These are phyloP conservation scores for Aricia artaxerxes DNA, from an alignment of 2,888 invertebrate genomes.

Conservation along the genomic window DNA sequence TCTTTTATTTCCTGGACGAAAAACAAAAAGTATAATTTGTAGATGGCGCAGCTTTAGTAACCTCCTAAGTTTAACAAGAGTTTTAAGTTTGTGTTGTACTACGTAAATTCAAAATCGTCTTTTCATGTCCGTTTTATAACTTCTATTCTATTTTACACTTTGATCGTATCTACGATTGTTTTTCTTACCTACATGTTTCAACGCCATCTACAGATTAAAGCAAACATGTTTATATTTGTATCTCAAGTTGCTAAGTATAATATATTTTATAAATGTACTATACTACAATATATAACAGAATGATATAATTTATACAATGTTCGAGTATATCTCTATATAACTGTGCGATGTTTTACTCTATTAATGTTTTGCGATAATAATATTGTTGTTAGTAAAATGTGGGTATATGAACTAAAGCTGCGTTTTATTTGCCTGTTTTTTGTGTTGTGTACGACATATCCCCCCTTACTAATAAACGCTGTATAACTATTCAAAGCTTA, in stretches of 20 bases:
- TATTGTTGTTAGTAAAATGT: conserved; percentile 72
- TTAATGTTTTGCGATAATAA: conserved; percentile 33
- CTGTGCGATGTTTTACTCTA: conserved; percentile 7
- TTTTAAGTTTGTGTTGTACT: neutral
- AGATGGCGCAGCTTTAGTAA: neutral
- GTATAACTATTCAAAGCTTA: no score
- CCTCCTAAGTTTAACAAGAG: no score
- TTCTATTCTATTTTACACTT: neutral
- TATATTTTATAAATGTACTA: neutral
- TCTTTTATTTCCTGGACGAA: neutral
- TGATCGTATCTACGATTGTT: neutral
- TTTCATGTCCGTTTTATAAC: neutral
- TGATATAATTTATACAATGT: neutral
- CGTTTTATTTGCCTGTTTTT: conserved; percentile 47
- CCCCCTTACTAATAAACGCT: no score
- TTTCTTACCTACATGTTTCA: neutral
- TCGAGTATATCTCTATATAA: neutral
- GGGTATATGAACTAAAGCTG: conserved; percentile 75
- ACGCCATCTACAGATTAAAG: neutral
- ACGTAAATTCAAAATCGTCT: neutral
- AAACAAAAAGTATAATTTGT: neutral
- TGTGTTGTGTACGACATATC: no score
- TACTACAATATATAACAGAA: neutral
- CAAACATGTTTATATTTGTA: neutral
- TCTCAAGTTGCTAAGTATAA: neutral